Base-by-base conservation (phyloP, 1,140 invertebrate species). In the Plodia interpunctella region DNA sequence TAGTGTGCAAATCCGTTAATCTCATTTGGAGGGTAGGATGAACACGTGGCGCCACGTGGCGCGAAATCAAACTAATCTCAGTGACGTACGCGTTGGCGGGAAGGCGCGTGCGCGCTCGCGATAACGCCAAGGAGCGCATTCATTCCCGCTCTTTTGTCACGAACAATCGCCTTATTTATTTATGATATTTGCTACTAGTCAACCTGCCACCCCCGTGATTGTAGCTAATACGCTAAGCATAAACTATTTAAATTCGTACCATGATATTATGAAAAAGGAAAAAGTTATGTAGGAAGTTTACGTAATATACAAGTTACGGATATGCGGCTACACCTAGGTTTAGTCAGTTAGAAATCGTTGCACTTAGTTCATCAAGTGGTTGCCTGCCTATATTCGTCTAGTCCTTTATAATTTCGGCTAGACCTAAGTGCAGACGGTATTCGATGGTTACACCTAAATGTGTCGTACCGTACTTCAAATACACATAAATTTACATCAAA, bases 1-100 rank as follows among this genome's bases (percentile, higher is more conserved):
- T 88, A 88, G 84, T 87, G 84, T 82, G 83, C 81, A 88, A 87
- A 88, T 88, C 86, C 84, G 86, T 84, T 88, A 88, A 88, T 88
- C 86, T 88, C 77, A 86, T 88, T 88, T 87, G 78, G 86, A 72
- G 83, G 79, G 83, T 80, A 88, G 78, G 57, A 51, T 18, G 59
- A 56, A 78, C 86, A 86, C 86, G 86, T 80, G 83, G 83, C 86
- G 86, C 81, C 86, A 84, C 86, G 86, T 88, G 86, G 72, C 86
- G 51, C 49, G 64, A 80, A 86, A 87, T 87, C 81, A 68, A 87
- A 87, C 81, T 88, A 88, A 88, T 88, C 86, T 88, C 71, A 63
- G 64, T 30, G 71, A 71, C 78, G 79, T 84, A 82, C 83, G 86
- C 86, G 81, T 76, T 72, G 78, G 81, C 76, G 81, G 78, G 73